A percentile compares a stretch with the other conserved stretches of the same genome.
Evolutionary conservation across 2,888 invertebrate species (phyloP).

Genomic region (Phengaris arion): DNA sequence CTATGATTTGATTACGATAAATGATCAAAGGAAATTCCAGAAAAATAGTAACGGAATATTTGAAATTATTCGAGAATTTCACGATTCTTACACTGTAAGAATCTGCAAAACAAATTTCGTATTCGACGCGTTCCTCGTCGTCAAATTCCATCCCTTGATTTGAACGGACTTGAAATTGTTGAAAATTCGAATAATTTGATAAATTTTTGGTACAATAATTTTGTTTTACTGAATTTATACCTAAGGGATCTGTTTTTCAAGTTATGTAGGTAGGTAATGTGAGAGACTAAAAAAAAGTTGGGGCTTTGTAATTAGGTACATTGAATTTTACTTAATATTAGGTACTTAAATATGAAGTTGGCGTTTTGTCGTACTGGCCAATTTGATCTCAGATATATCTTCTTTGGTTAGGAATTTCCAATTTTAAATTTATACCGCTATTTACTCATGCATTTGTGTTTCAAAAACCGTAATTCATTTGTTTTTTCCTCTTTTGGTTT

Average conservation of each 20-base stretch:
- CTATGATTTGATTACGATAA: conserved; percentile 17
- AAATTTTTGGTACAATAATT: conserved; percentile 24
- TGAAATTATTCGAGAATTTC: conserved; percentile 7
- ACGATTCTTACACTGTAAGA: conserved; percentile 26
- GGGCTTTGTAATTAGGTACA: too few relatives aligned
- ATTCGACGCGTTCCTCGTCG: conserved; percentile 27
- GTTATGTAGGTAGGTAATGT: neutral
- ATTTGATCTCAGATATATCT: too few relatives aligned
- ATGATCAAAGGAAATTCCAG: conserved; percentile 22
- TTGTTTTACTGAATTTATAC: neutral
- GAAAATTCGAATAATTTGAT: conserved; percentile 25
- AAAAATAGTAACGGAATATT: conserved; percentile 28
- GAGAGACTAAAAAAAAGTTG: neutral
- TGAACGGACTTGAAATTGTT: conserved; percentile 25
- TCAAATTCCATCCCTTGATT: conserved; percentile 29
- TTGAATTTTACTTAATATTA: too few relatives aligned
- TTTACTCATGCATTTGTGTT: too few relatives aligned
- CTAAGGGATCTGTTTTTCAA: neutral
- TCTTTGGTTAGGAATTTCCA: too few relatives aligned
- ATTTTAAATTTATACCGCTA: too few relatives aligned
- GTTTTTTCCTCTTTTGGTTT: too few relatives aligned
- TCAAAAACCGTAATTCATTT: too few relatives aligned
- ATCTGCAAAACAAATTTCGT: conserved; percentile 29
- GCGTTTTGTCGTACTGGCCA: too few relatives aligned
- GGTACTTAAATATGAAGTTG: too few relatives aligned